phyloP scores from a whole-genome alignment of 2,797 vertebrate genomes.

The Tenualosa ilisha region DNA sequence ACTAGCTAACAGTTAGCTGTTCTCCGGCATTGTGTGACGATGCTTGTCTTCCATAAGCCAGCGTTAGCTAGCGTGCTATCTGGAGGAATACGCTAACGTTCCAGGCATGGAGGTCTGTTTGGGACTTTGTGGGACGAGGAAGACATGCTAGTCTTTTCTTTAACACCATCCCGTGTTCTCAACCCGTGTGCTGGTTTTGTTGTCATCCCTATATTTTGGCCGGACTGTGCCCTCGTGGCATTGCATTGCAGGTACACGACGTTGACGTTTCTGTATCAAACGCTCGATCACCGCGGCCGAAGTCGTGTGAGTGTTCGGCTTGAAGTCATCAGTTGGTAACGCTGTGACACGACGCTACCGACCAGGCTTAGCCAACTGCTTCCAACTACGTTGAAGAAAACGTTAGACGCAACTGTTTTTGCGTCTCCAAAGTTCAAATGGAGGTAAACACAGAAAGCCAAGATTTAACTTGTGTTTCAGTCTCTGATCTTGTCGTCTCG shows the following conservation, averaged over 20 bases:
- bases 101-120: neutral
- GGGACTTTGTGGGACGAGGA: neutral
- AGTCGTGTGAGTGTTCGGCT: neutral
- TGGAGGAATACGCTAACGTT: neutral
- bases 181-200: neutral
- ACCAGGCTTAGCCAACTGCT: too few relatives aligned
- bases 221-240: constrained; percentile 36
- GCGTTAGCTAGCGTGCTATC: neutral
- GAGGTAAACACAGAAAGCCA: too few relatives aligned
- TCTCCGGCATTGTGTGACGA: constrained; percentile 65
- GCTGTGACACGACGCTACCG: neutral
- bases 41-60: constrained; percentile 21
- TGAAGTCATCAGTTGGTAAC: neutral
- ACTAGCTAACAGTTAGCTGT: constrained; percentile 42
- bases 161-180: neutral
- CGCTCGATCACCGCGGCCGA: too few relatives aligned
- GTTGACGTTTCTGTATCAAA: neutral
- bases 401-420: too few relatives aligned
- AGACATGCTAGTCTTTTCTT: neutral
- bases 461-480: too few relatives aligned
- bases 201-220: constrained; percentile 24
- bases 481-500: neutral
- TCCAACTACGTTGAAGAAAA: too few relatives aligned
- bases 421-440: too few relatives aligned
- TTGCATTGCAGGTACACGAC: neutral